These are phyloP conservation scores for Drosophila longiperda DNA, from an alignment of 2,888 invertebrate species.

Conservation along the genomic window DNA sequence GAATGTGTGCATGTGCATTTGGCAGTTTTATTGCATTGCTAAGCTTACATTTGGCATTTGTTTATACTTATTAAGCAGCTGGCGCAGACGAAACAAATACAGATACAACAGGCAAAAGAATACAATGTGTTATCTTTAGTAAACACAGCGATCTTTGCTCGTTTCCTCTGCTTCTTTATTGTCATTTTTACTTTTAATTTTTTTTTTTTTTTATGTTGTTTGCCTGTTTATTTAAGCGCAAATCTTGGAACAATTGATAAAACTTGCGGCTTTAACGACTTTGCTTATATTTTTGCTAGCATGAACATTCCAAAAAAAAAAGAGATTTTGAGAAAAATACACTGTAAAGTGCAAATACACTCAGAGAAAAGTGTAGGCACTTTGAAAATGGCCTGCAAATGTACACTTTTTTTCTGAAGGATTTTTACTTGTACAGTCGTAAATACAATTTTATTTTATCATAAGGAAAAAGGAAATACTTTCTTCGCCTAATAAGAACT, in stretches of 20 bases:
- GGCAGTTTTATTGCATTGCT: constrained; percentile 8
- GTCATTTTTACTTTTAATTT: not conserved
- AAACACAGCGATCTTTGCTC: constrained; percentile 40
- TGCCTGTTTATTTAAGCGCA: constrained; percentile 35
- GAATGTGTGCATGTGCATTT: constrained; percentile 5
- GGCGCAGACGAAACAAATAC: constrained; percentile 21
- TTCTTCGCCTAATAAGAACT: not conserved
- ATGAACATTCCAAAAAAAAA: not conserved
- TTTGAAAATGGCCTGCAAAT: not conserved
- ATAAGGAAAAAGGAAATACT: not conserved
- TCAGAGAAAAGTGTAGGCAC: not conserved
- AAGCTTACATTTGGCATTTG: constrained; percentile 32
- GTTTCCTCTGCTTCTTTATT: not conserved
- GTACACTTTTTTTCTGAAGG: not conserved
- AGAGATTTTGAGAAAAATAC: not conserved
- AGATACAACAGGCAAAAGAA: constrained; percentile 6
- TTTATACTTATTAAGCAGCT: constrained; percentile 39
- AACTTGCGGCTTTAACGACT: constrained; percentile 7
- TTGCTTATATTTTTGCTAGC: not conserved
- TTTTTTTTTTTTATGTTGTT: constrained; percentile 4
- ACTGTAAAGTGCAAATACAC: not conserved
- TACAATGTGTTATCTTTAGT: constrained; percentile 7
- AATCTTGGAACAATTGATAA: constrained; percentile 43
- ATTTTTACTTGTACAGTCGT: not conserved
- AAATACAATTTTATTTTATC: not conserved